Conservation (phyloP, 2,113 vertebrate genomes). For the Dromiciops gliroides region DNA sequence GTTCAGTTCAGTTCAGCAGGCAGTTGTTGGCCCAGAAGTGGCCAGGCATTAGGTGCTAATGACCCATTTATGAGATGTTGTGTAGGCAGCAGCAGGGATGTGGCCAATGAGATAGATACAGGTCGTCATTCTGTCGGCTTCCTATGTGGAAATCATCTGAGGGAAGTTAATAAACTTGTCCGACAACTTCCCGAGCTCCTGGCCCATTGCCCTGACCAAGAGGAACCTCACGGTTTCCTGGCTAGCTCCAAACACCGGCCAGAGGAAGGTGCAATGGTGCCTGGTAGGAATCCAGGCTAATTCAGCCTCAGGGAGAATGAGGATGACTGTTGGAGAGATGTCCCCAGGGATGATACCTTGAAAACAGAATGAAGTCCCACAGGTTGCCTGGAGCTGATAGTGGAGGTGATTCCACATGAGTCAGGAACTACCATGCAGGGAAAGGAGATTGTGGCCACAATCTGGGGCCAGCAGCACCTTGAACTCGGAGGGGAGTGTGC, state of each 20-base stretch:
- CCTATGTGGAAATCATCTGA: conserved; percentile 53
- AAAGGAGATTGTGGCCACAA: conserved; percentile 72
- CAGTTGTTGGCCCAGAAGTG: neutral
- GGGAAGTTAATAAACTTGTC: conserved; percentile 34
- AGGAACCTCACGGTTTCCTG: conserved; percentile 40
- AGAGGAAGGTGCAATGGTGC: conserved; percentile 24
- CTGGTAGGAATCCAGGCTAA: neutral
- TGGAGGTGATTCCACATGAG: conserved; percentile 66
- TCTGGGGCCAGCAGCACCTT: conserved; percentile 24
- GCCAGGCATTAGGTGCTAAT: neutral
- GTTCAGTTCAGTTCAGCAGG: neutral
- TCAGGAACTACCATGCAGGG: conserved; percentile 67
- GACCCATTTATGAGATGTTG: neutral
- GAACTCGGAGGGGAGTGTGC: conserved; percentile 76
- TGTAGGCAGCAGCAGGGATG: neutral
- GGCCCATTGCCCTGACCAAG: conserved; percentile 55
- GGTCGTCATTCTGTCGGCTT: conserved; percentile 38
- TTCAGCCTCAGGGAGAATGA: neutral
- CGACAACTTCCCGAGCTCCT: conserved; percentile 18
- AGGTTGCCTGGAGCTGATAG: conserved; percentile 64
- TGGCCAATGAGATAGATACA: neutral
- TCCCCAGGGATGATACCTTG: conserved; percentile 23
- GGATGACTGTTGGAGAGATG: neutral
- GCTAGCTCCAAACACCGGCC: neutral
- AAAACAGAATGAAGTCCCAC: conserved; percentile 58